Percentiles rank a stretch among this genome's conserved stretches.
These are phyloP conservation scores for Cepphus grylle DNA, from an alignment of 2,113 vertebrate genomes.

Conservation along the genomic window DNA sequence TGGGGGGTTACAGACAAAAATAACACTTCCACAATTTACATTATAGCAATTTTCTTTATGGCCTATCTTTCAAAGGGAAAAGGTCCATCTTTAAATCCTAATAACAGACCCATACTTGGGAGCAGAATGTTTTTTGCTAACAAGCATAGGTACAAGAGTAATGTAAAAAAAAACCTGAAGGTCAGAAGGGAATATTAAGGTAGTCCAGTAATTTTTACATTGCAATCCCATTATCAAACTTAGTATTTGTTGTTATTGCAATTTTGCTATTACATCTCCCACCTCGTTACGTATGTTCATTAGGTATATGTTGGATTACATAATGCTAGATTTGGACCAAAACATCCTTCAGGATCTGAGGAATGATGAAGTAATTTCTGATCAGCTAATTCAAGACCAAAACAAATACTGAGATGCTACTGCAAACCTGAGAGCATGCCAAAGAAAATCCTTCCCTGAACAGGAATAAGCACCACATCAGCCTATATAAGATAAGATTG, in stretches of 20 bases:
- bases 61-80: neutral
- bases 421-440: neutral
- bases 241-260: neutral
- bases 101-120: neutral
- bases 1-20: neutral
- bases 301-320: neutral
- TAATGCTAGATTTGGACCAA: neutral
- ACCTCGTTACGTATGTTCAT: neutral
- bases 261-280: neutral
- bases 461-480: neutral
- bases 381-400: neutral
- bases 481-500: neutral
- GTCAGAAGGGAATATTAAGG: neutral
- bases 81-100: neutral
- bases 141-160: neutral
- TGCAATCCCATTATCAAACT: neutral
- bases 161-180: neutral
- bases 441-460: neutral
- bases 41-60: neutral
- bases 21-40: neutral
- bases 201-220: neutral
- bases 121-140: neutral
- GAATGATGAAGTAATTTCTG: neutral
- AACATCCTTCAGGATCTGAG: neutral
- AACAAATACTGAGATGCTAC: neutral